Evolutionary conservation across 2,113 vertebrate genomes (phyloP), one percentile per base, ranked within the genome.

Genomic region (Tretioscincus oriximinensis): DNA sequence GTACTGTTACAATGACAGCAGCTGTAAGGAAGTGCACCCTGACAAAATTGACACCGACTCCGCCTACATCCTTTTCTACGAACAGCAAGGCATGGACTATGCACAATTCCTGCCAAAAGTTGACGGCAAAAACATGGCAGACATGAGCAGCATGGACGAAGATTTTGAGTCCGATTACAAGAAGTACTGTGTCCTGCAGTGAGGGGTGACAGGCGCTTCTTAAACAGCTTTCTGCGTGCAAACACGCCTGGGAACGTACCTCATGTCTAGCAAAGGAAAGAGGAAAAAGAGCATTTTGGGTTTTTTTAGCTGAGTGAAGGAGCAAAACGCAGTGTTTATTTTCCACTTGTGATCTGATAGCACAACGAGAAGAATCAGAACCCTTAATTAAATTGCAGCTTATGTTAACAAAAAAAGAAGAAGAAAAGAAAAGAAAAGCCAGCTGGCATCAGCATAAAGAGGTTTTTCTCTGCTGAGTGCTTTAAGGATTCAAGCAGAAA

Each of bases 1-100:
- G 98, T 99, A 99, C 96, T 99, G 98, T 95, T 99, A 99, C 93
- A 99, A 99, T 49, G 98, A 99, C 96, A 99, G 98, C 95, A 99
- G 98, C 93, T 99, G 98, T 92, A 99, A 99, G 98, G 98, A 99
- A 85, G 87, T 99, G 90, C 96, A 97, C 87, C 96, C 97, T 0
- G 97, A 98, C 41, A 98, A 99, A 92, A 98, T 99, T 1, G 98
- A 99, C 93, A 96, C 97, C 0, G 98, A 99, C 95, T 99, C 98
- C 24, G 98, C 98, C 91, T 99, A 99, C 94, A 99, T 99, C 91
- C 97, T 99, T 82, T 99, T 99, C 95, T 99, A 99, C 22, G 98
- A 99, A 94, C 98, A 99, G 92, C 97, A 98, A 93, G 97, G 96
- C 61, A 97, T 99, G 80, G 95, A 99, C 94, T 98, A 97, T 95